Evolutionary conservation across 2,888 invertebrate species (phyloP).

Genomic region (Odontothrips loti): DNA sequence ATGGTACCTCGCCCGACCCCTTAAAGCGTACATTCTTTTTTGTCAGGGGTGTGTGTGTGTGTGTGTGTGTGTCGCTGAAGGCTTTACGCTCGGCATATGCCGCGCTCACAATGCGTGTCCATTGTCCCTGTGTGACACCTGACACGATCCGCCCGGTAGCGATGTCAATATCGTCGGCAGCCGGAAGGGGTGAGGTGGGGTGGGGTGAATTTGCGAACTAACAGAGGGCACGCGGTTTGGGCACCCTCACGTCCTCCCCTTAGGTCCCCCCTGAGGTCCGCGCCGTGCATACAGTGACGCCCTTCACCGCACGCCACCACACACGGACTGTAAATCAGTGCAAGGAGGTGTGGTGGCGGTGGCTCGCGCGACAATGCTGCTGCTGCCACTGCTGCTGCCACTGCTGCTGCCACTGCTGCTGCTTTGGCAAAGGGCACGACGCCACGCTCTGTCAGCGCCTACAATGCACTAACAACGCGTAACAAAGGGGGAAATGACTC

Average conservation of each 20-base stretch:
- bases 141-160: background rate
- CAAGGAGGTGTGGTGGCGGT: background rate
- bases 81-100: too few species aligned
- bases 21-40: too few species aligned
- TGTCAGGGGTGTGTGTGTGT: too few species aligned
- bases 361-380: background rate
- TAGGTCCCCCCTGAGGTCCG: too few species aligned
- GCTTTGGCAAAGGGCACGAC: conserved; percentile 28
- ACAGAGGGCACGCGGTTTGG: too few species aligned
- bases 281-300: too few species aligned
- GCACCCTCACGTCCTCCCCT: background rate
- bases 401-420: background rate
- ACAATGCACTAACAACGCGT: conserved; percentile 17
- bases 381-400: too few species aligned
- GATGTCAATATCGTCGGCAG: background rate
- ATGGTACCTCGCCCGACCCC: too few species aligned
- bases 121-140: background rate
- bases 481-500: background rate
- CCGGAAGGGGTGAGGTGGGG: too few species aligned
- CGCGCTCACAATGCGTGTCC: background rate
- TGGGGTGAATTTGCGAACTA: too few species aligned
- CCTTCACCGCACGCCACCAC: background rate
- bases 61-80: background rate
- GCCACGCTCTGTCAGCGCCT: conserved; percentile 1
- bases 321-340: background rate